Percentiles rank a stretch among this genome's conserved stretches.
phyloP scores from a whole-genome alignment of 2,113 vertebrate genomes.

The Neopipo cinnamomea region DNA sequence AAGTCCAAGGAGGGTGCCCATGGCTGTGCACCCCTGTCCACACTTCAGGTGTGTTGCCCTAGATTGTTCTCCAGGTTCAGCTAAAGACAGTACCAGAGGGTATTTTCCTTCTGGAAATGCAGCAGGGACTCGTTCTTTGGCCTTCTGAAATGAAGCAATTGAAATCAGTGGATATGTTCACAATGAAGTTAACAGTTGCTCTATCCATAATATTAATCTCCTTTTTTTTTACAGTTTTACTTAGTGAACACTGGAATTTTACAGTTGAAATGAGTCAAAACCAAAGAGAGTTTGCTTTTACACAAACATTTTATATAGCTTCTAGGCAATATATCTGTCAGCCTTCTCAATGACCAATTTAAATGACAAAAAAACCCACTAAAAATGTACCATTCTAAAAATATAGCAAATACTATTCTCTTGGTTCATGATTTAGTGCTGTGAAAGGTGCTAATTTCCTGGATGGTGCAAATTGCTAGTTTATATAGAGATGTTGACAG shows the following conservation, averaged over 20 bases:
- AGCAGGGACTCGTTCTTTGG: background rate
- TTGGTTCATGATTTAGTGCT: background rate
- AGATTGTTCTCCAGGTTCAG: background rate
- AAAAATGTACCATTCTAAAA: background rate
- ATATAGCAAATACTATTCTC: background rate
- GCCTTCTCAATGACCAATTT: background rate
- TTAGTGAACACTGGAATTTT: background rate
- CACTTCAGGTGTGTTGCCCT: background rate
- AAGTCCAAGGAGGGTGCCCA: background rate
- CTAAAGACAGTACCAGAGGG: background rate
- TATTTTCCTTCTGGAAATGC: background rate
- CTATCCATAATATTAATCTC: background rate
- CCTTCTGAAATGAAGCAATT: background rate
- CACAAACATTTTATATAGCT: background rate
- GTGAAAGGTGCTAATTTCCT: background rate
- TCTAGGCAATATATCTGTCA: background rate
- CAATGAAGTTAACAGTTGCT: conserved; percentile 19
- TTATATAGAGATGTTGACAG: background rate
- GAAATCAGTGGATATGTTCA: background rate
- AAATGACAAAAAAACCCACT: background rate
- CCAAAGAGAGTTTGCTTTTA: background rate
- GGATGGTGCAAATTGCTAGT: background rate
- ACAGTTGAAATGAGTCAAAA: background rate
- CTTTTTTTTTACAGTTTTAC: background rate
- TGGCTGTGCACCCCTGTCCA: background rate